Evolutionary conservation across 2,113 vertebrate species (phyloP).

Genomic region (Scortum barcoo): DNA sequence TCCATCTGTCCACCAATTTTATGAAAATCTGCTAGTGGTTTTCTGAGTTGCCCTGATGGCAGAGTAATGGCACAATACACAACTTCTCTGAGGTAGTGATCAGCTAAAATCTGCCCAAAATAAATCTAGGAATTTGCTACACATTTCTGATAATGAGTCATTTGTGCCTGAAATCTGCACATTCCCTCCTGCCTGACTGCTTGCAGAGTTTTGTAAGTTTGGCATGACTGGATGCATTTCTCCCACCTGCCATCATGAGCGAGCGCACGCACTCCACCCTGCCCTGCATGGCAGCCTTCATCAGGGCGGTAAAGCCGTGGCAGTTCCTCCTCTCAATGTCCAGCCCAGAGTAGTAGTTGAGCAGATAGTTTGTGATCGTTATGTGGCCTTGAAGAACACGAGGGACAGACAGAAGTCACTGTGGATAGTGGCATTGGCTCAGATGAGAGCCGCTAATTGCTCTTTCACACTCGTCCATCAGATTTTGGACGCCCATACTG

Average conservation of each 20-base stretch:
- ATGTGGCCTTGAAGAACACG: conserved; percentile 88
- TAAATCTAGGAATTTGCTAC: neutral
- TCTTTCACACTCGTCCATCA: neutral
- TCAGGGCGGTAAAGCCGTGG: conserved; percentile 95
- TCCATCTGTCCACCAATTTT: conserved; percentile 13
- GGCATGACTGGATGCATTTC: neutral
- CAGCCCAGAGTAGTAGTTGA: conserved; percentile 94
- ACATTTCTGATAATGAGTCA: neutral
- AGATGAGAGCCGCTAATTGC: neutral
- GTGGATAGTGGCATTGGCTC: neutral
- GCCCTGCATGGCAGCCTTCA: conserved; percentile 98
- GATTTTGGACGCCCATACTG: neutral
- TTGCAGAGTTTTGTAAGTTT: neutral
- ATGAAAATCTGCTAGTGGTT: conserved; percentile 12
- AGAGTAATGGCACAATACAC: conserved; percentile 10
- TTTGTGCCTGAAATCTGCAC: neutral
- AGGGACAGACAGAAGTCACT: neutral
- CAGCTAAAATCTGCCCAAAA: neutral
- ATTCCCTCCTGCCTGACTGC: neutral
- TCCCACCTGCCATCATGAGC: conserved; percentile 93
- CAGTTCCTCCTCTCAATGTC: conserved; percentile 93
- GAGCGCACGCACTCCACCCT: conserved; percentile 91
- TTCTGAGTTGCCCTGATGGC: neutral
- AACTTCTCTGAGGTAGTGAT: neutral
- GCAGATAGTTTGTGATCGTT: conserved; percentile 93